Evolutionary conservation across 1,140 invertebrate genomes (phyloP), one percentile per base, ranked within the genome.

Genomic region (Araneus ventricosus): DNA sequence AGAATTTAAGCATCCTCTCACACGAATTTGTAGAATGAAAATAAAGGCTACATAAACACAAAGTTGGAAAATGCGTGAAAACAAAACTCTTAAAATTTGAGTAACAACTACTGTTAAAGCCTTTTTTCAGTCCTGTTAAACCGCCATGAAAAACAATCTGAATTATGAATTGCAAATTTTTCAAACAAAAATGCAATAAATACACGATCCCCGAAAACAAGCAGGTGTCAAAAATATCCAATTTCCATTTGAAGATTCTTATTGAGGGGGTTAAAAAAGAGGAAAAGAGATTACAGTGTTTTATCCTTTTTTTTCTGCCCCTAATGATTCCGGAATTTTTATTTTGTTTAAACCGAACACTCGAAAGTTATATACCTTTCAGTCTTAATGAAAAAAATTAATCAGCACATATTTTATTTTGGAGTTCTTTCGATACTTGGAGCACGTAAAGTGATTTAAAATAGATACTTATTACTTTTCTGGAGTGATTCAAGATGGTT

Each of bases 341-440:
- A 37, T 75, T 75, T 75, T 75, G 17, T 34, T 37, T 27, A 20
- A 27, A 75, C 30, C 34, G 6, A 4, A 10, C 14, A 34, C 70
- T 75, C 70, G n/a, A 20, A 75, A 30, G n/a, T 75, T 37, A 75
- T 37, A 75, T 75, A 34, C 70, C 34, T 75, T 75, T 75, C 70
- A 75, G 37, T 37, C 30, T 30, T 75, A 75, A 75, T 37, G 70
- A 75, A 75, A 75, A 63, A 75, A 75, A 75, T 75, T 75, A 75
- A 75, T 75, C 70, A 22, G 70, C 17, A 17, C 30, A 75, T 34
- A 75, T 75, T 20, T 75, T 75, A 75, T 75, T 75, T 75, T 75
- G 30, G 5, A 75, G 17, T 34, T 75, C 30, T 75, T 37, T 14
- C 30, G 17, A 75, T 37, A 34, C 70, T 75, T 75, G 27, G 70